phyloP scores from a whole-genome alignment of 2,797 vertebrate genomes.

The Hippoglossus hippoglossus region DNA sequence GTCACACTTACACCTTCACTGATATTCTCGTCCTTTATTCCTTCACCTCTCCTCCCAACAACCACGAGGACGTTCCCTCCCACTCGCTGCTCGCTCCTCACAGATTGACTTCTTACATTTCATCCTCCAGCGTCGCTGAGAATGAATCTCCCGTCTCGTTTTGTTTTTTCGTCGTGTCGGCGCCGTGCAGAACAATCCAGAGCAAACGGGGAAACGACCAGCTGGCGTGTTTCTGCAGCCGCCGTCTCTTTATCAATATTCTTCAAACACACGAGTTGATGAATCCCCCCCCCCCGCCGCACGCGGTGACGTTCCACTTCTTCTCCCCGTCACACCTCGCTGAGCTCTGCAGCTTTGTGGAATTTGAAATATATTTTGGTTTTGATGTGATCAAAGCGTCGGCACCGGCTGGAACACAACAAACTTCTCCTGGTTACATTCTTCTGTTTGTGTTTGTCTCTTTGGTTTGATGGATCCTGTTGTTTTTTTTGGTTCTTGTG shows the following conservation, averaged over 20 bases:
- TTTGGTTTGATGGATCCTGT: neutral
- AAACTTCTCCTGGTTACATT: no score
- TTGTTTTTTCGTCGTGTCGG: slow-evolving; percentile 29
- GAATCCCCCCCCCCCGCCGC: neutral
- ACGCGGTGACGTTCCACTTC: neutral
- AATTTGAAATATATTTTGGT: neutral
- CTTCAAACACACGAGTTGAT: neutral
- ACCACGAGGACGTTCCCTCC: no score
- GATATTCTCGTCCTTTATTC: no score
- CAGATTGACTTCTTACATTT: slow-evolving; percentile 32
- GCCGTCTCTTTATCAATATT: slow-evolving; percentile 24
- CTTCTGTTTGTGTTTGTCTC: neutral
- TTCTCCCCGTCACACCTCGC: neutral
- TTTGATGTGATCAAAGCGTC: slow-evolving; percentile 36
- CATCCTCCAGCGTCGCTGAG: slow-evolving; percentile 15
- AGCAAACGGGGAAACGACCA: no score
- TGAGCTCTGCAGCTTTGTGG: neutral
- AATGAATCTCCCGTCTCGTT: slow-evolving; percentile 39
- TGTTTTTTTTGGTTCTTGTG: neutral
- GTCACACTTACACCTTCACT: neutral
- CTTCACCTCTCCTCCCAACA: no score
- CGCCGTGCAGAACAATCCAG: no score
- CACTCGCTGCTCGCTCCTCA: neutral
- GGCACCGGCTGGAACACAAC: slow-evolving; percentile 14
- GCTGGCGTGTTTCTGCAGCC: slow-evolving; percentile 5